Evolutionary conservation across 2,113 vertebrate genomes (phyloP).

Genomic region (Colius striatus): DNA sequence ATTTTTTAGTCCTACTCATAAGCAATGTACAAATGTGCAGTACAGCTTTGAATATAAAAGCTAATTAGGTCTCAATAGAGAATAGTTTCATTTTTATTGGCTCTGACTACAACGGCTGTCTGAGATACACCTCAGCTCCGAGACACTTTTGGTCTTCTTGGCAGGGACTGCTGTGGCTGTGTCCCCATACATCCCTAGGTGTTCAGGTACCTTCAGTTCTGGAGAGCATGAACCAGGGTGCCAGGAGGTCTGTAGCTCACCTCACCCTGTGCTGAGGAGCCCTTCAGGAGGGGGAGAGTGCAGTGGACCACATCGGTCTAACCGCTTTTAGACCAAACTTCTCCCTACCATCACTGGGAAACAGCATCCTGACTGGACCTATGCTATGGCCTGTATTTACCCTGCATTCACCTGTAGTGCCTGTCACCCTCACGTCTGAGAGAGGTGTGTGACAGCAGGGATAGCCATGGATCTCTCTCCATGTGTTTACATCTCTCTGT

Average conservation of each 20-base stretch:
- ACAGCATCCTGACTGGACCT: neutral
- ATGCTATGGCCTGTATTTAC: neutral
- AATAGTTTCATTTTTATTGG: slow-evolving; percentile 72
- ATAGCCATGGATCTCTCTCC: neutral
- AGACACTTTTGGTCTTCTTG: slow-evolving; percentile 40
- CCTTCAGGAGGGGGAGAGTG: neutral
- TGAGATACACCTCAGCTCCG: slow-evolving; percentile 36
- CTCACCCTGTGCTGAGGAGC: neutral
- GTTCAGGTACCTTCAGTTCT: neutral
- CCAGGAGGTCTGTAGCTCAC: neutral
- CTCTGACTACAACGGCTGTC: slow-evolving; percentile 21
- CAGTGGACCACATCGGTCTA: neutral
- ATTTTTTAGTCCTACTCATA: slow-evolving; percentile 50
- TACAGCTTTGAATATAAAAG: slow-evolving; percentile 66
- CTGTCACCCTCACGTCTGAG: neutral
- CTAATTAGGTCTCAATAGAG: slow-evolving; percentile 74
- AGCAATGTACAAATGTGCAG: slow-evolving; percentile 61
- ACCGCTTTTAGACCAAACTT: neutral
- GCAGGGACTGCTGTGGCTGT: neutral
- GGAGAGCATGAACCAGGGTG: neutral
- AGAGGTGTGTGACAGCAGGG: neutral
- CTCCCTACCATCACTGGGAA: neutral
- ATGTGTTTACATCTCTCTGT: neutral
- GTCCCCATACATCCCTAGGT: neutral
- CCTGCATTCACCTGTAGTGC: neutral